Conservation (phyloP, 2,113 vertebrate genomes). For the Hemichromis elongatus region DNA sequence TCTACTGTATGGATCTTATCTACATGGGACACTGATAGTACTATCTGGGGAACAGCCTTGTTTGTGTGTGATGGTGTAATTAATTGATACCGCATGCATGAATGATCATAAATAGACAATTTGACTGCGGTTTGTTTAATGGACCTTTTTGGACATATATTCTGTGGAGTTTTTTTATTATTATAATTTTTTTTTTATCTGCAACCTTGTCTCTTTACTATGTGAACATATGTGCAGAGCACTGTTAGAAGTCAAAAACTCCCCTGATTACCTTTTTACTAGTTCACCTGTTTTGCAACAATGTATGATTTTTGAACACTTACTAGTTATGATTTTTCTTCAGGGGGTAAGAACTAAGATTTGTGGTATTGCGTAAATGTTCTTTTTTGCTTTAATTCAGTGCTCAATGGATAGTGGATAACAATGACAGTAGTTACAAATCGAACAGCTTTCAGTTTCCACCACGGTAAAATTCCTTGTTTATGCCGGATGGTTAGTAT, state of each 20-base stretch:
- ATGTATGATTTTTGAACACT: not conserved
- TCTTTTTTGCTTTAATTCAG: not conserved
- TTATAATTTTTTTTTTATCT: not conserved
- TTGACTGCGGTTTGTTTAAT: not conserved
- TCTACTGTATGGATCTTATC: slow-evolving; percentile 17
- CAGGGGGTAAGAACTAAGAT: not conserved
- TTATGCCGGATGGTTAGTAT: not conserved
- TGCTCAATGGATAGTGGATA: not conserved
- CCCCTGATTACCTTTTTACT: not conserved
- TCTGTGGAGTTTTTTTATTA: not conserved
- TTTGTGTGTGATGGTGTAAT: not conserved
- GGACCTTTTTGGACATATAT: not conserved
- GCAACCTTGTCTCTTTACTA: not conserved
- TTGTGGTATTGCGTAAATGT: not conserved
- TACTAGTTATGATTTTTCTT: not conserved
- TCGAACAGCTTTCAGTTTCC: not conserved
- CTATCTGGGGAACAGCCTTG: not conserved
- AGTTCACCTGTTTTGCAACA: not conserved
- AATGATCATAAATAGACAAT: not conserved
- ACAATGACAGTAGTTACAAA: not conserved
- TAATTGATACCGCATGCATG: not conserved
- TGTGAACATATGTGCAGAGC: not conserved
- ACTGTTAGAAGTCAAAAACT: not conserved
- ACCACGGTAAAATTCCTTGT: not conserved
- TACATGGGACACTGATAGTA: not conserved